Base-by-base conservation (phyloP, 1,140 invertebrate genomes). In the Drosophila subobscura region DNA sequence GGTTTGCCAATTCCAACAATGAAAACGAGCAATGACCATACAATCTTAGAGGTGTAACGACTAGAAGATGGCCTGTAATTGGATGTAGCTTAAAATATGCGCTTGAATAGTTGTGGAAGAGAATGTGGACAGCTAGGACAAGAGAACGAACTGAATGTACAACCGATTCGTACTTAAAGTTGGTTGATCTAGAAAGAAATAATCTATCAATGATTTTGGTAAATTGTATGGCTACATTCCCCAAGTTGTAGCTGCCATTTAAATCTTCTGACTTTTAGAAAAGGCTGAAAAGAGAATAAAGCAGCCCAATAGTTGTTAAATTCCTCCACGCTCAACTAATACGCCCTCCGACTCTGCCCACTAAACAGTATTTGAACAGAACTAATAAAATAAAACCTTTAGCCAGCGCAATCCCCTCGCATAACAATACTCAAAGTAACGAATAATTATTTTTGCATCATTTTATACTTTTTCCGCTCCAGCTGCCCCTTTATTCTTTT, bases 1-100 rank as follows among this genome's bases (percentile, higher is more conserved):
- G 66, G 66, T 70, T 70, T 70, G 68, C 66, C 66, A 42, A 56
- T 49, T 70, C 65, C 65, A 68, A 56, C 66, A 66, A 68, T 68
- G 70, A 54, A 40, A 73, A 6, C 50, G 44, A 42, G 40, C 67
- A 41, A 40, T 10, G 22, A 16, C 3, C 2, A 41, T 4, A 6
- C 6, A 40, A 1, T 4, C 2, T 4, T 16, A 4, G 2, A 54
- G 8, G 23, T 4, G 46, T 37, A 23, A 41, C 47, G 16, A 68
- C 23, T 16, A 47, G 4, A 7, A 5, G 25, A 33, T 68, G 41
- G 10, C 65, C 50, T 12, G 1, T 0, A 16, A 2, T 12, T 25
- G 0, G 1, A 8, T 7, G 7, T 8, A 8, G 7, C 6, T 20
- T 7, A 3, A 45, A 6, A 22, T 53, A 50, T 4, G 0, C 14